These are phyloP conservation scores for Meleagris gallopavo DNA, from an alignment of 2,113 vertebrate genomes.

Conservation along the genomic window DNA sequence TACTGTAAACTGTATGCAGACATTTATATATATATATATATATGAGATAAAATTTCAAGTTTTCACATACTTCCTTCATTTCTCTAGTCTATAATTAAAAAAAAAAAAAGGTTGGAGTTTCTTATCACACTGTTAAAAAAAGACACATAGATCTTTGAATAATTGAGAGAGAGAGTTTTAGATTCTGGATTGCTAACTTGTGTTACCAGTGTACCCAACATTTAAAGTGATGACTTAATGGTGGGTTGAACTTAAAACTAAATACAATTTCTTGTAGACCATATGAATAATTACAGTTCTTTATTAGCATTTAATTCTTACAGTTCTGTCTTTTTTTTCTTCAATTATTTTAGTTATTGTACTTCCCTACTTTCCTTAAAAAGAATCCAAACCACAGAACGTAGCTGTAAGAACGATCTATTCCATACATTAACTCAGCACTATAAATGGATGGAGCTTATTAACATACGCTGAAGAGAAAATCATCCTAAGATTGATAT, in stretches of 20 bases:
- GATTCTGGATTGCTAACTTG: background rate
- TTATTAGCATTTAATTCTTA: background rate
- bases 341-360: background rate
- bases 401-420: background rate
- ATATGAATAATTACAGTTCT: background rate
- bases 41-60: background rate
- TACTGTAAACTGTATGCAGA: background rate
- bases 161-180: background rate
- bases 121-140: background rate
- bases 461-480: background rate
- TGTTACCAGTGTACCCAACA: background rate
- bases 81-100: background rate
- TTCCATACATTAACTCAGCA: background rate
- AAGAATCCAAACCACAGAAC: background rate
- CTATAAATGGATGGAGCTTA: background rate
- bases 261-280: background rate
- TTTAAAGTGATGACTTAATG: background rate
- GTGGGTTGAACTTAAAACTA: background rate
- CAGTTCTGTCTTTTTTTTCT: background rate
- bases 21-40: background rate
- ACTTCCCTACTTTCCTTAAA: background rate
- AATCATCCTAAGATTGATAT: background rate
- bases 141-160: background rate
- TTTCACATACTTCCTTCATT: background rate
- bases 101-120: background rate